phyloP scores from a whole-genome alignment of 2,113 vertebrate genomes.

The Psophia crepitans region DNA sequence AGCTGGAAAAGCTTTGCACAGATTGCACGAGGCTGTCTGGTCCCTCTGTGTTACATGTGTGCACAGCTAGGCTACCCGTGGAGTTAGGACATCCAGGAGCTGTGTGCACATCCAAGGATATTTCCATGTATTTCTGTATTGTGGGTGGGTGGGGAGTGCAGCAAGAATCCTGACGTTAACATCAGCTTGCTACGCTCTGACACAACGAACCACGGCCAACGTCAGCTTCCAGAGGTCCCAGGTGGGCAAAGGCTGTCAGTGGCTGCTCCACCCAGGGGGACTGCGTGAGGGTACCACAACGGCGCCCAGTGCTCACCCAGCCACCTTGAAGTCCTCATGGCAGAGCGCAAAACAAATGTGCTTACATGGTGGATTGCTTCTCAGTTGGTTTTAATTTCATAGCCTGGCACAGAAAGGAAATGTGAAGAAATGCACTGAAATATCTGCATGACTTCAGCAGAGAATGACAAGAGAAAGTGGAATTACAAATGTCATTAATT shows the following conservation, averaged over 20 bases:
- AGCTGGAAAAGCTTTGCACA: neutral
- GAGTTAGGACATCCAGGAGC: neutral
- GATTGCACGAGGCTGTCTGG: neutral
- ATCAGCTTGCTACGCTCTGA: neutral
- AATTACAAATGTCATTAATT: neutral
- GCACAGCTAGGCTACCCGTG: neutral
- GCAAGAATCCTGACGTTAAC: neutral
- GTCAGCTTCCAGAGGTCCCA: neutral
- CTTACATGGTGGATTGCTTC: neutral
- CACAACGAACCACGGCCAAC: neutral
- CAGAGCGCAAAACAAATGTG: rapidly evolving
- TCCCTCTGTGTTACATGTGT: neutral
- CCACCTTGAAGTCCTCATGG: neutral
- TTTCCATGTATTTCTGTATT: neutral
- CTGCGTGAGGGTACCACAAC: neutral
- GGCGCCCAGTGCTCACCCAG: rapidly evolving
- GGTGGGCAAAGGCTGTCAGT: neutral
- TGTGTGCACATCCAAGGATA: neutral
- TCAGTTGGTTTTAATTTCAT: neutral
- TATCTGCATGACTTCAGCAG: neutral
- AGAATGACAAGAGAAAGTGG: neutral
- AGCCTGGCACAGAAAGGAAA: neutral
- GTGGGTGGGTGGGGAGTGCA: neutral
- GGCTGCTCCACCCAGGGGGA: neutral
- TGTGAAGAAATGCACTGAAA: neutral